These are phyloP conservation scores for Mesorhabditis belari DNA, from an alignment of 2,888 invertebrate genomes.

Conservation along the genomic window DNA sequence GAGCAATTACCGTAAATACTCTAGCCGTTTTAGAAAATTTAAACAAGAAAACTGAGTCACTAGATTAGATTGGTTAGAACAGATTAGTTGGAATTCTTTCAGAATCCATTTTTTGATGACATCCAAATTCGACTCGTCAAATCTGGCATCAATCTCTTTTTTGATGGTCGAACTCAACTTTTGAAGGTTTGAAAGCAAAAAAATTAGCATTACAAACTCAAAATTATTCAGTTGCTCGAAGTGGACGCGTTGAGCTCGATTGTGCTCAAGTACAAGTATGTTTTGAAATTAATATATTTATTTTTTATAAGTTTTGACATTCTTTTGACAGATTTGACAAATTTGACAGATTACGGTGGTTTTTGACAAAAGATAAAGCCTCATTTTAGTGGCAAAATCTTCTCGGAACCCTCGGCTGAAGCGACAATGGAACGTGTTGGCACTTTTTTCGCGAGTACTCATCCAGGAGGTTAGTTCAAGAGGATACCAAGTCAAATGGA, in stretches of 20 bases:
- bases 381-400: conserved; percentile 38
- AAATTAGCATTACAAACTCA: background rate
- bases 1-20: background rate
- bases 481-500: too few species aligned
- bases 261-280: conserved; percentile 91
- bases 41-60: too few species aligned
- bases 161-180: conserved; percentile 87
- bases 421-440: conserved; percentile 97
- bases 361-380: conserved; percentile 54
- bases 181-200: conserved; percentile 67
- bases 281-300: conserved; percentile 56
- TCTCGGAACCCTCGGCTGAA: conserved; percentile 78
- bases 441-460: conserved; percentile 96
- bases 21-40: background rate
- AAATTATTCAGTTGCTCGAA: conserved; percentile 72
- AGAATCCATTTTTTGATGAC: conserved; percentile 90
- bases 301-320: conserved; percentile 1
- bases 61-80: too few species aligned
- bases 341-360: background rate
- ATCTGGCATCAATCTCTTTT: conserved; percentile 91
- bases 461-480: conserved; percentile 68
- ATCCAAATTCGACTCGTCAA: conserved; percentile 89
- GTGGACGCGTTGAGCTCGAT: conserved; percentile 94
- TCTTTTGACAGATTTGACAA: background rate
- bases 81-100: too few species aligned